Evolutionary conservation across 1,140 invertebrate genomes (phyloP).

Genomic region (Heliconius nattereri): DNA sequence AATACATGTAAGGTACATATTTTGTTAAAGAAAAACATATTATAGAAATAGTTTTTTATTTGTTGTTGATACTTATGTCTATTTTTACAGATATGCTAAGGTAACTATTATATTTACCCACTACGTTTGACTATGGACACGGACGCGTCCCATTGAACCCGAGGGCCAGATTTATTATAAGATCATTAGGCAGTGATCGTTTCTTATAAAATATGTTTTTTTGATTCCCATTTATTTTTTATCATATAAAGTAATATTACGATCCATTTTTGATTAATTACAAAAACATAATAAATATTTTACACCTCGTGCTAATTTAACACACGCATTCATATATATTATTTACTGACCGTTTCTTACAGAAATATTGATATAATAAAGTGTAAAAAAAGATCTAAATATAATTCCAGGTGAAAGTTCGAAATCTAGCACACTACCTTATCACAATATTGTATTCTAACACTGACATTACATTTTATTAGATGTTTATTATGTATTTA

Average conservation of each 20-base stretch:
- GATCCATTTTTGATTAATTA: slow-evolving; percentile 15
- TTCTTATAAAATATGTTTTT: slow-evolving; percentile 48
- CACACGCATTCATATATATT: background rate
- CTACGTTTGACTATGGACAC: slow-evolving; percentile 77
- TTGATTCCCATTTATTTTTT: slow-evolving; percentile 45
- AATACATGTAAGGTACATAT: background rate
- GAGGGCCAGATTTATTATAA: slow-evolving; percentile 50
- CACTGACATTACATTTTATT: slow-evolving; percentile 38
- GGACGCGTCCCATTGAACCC: slow-evolving; percentile 51
- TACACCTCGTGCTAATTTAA: slow-evolving; percentile 1
- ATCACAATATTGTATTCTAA: slow-evolving; percentile 60
- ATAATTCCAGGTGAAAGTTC: slow-evolving; percentile 40
- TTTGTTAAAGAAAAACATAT: background rate
- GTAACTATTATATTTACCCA: slow-evolving; percentile 72
- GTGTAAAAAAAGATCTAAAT: slow-evolving; percentile 16
- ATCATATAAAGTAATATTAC: slow-evolving; percentile 34
- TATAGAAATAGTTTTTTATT: slow-evolving; percentile 22
- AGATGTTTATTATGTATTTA: background rate
- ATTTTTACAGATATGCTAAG: slow-evolving; percentile 69
- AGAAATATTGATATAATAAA: slow-evolving; percentile 8
- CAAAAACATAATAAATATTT: slow-evolving; percentile 23
- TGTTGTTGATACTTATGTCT: slow-evolving; percentile 60
- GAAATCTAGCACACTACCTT: slow-evolving; percentile 67
- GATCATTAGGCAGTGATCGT: slow-evolving; percentile 68
- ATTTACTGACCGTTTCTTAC: slow-evolving; percentile 17